Evolutionary conservation across 2,888 invertebrate species (phyloP), one percentile per base, ranked within the genome.

Genomic region (Dynastes tityus): DNA sequence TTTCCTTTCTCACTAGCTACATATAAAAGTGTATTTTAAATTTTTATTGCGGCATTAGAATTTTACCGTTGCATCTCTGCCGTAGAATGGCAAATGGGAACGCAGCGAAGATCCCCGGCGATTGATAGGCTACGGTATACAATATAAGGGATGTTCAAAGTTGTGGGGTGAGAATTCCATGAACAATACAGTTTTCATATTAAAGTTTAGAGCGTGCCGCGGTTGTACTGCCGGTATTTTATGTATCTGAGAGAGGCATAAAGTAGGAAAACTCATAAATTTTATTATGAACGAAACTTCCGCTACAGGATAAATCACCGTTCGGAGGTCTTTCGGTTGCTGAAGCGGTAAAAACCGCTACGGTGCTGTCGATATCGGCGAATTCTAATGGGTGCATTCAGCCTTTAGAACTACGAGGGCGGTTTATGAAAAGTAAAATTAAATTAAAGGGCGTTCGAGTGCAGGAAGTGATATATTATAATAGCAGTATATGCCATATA

Each of bases 121-220:
- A 29, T 68, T 49, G 51, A 29, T 29, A 29, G 11, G 45, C 29
- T 61, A 63, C n/a, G 27, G 63, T 13, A 58, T 58, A 58, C 32
- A 32, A 32, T 63, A 29, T 29, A 63, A 27, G 63, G 63, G 63
- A 32, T 22, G 22, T 9, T 63, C 63, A 13, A 45, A 22, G 11
- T 29, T 32, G 63, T 32, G 63, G 29, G 63, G 5, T 29, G 68
- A n/a, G 51, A 51, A 51, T 68, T 68, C 51, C 68, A 51, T 70
- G 77, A 77, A 77, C 77, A 77, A 77, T 77, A 68, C 77, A 77
- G 58, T 68, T 68, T 77, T 68, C 77, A 70, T 77, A 77, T 77
- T 77, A 68, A 77, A 77, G 58, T 77, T 77, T 77, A 68, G 77
- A 49, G 68, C 51, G 49, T 40, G 51, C 68, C 51, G 68, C 27